These are phyloP conservation scores for Pseudorhombus dupliciocellatus DNA, from an alignment of 2,113 vertebrate genomes.

Conservation along the genomic window DNA sequence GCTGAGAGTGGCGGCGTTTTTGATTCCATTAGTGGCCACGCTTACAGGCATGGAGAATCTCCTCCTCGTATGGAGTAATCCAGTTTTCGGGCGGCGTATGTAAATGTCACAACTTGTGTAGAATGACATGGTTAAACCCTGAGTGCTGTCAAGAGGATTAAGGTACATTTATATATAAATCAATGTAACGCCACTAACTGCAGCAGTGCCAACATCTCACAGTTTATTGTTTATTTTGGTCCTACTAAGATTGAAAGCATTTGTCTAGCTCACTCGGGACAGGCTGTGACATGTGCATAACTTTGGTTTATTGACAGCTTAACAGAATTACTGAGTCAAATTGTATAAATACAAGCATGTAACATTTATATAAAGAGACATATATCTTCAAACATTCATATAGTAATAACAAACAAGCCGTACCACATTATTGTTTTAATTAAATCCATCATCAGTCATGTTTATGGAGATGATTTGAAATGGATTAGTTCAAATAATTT, in stretches of 20 bases:
- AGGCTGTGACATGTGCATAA: neutral
- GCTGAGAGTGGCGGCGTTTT: conserved; percentile 14
- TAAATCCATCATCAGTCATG: too few relatives aligned
- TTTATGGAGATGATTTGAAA: conserved; percentile 4
- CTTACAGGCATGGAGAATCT: conserved; percentile 18
- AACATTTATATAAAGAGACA: neutral
- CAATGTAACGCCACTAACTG: neutral
- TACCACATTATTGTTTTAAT: neutral
- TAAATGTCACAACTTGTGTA: conserved; percentile 39
- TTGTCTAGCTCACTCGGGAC: neutral
- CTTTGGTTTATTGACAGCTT: too few relatives aligned
- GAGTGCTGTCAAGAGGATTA: conserved; percentile 18
- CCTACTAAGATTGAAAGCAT: neutral
- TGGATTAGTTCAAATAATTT: conserved; percentile 15
- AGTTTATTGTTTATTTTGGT: neutral
- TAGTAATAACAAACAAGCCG: neutral
- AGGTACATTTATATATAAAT: neutral
- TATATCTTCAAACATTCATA: neutral
- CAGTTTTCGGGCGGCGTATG: conserved; percentile 9
- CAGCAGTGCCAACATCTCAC: neutral
- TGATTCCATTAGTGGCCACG: conserved; percentile 40
- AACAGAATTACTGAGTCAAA: neutral
- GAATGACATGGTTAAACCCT: conserved; percentile 24
- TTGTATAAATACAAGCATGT: neutral
- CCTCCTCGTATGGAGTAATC: conserved; percentile 35